A percentile compares a stretch with the other conserved stretches of the same genome.
phyloP scores from a whole-genome alignment of 1,140 invertebrate genomes.

The Mya arenaria region DNA sequence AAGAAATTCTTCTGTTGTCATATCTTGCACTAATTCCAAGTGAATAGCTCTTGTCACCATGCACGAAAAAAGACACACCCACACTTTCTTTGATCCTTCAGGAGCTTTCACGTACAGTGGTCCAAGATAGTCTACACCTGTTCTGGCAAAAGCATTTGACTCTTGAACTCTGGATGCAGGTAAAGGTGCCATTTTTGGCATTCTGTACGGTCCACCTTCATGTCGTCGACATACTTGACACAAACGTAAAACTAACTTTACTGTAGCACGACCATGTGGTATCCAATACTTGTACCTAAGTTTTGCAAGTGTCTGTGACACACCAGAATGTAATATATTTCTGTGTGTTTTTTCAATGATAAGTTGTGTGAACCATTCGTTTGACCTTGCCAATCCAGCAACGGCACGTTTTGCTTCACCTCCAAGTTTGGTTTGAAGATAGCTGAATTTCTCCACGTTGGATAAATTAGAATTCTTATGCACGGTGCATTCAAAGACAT shows the following conservation, averaged over 20 bases:
- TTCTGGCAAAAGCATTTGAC: slow-evolving; percentile 8
- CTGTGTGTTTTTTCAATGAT: slow-evolving; percentile 14
- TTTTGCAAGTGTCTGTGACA: slow-evolving; percentile 21
- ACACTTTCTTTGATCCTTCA: not conserved
- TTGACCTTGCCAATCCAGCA: too few relatives aligned
- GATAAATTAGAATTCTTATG: too few relatives aligned
- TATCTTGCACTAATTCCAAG: slow-evolving; percentile 38
- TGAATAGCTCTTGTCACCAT: slow-evolving; percentile 25
- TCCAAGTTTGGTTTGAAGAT: too few relatives aligned
- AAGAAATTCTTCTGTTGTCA: slow-evolving; percentile 44
- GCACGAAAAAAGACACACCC: slow-evolving; percentile 28
- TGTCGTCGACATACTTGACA: slow-evolving; percentile 2
- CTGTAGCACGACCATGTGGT: slow-evolving; percentile 21
- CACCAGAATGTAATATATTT: slow-evolving; percentile 16
- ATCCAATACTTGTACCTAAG: slow-evolving; percentile 35
- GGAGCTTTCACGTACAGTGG: not conserved
- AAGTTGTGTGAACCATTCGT: slow-evolving; percentile 22
- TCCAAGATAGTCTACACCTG: slow-evolving; percentile 20
- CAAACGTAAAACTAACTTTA: not conserved
- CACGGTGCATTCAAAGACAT: too few relatives aligned
- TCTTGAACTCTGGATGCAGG: not conserved
- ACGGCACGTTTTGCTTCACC: too few relatives aligned
- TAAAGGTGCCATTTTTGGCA: slow-evolving; percentile 12
- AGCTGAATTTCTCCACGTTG: too few relatives aligned
- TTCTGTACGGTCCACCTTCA: slow-evolving; percentile 28